Conservation (phyloP, 2,888 invertebrate genomes). For the Drosophila putrida region DNA sequence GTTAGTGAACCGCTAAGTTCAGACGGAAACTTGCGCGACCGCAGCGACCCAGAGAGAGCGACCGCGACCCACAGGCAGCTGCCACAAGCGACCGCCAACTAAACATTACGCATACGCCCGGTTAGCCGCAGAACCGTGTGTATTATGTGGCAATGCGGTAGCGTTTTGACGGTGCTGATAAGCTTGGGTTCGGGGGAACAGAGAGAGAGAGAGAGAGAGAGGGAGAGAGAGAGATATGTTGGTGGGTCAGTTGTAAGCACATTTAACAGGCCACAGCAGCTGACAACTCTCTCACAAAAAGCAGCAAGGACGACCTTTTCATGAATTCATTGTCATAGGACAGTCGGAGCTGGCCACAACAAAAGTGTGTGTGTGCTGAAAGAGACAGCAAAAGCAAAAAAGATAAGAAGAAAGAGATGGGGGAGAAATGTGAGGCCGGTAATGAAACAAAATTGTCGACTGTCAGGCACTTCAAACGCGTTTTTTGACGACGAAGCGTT, state of each 20-base stretch:
- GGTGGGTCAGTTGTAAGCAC: conserved; percentile 36
- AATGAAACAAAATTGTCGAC: conserved; percentile 59
- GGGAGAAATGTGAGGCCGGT: background rate
- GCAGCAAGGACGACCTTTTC: conserved; percentile 60
- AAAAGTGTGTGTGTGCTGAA: background rate
- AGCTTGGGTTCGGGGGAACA: background rate
- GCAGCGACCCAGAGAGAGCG: conserved; percentile 69
- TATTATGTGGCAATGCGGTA: conserved; percentile 52
- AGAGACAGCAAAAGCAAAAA: background rate
- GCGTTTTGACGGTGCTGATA: conserved; percentile 15
- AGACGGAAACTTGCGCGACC: conserved; percentile 72
- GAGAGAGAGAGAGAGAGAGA: background rate
- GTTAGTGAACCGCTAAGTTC: conserved; percentile 62
- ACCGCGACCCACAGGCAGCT: conserved; percentile 42
- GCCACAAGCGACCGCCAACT: conserved; percentile 46
- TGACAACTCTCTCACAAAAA: conserved; percentile 67
- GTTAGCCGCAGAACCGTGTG: conserved; percentile 54
- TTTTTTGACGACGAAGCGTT: conserved; percentile 61
- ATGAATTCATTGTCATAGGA: conserved; percentile 70
- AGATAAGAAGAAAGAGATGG: background rate
- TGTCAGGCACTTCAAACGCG: conserved; percentile 63
- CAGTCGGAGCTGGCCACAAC: conserved; percentile 8
- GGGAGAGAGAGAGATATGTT: background rate
- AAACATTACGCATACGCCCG: conserved; percentile 66
- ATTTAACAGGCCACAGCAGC: conserved; percentile 61